These are phyloP conservation scores for Ctenicera cuprea DNA, from an alignment of 2,888 invertebrate genomes.

Conservation along the genomic window DNA sequence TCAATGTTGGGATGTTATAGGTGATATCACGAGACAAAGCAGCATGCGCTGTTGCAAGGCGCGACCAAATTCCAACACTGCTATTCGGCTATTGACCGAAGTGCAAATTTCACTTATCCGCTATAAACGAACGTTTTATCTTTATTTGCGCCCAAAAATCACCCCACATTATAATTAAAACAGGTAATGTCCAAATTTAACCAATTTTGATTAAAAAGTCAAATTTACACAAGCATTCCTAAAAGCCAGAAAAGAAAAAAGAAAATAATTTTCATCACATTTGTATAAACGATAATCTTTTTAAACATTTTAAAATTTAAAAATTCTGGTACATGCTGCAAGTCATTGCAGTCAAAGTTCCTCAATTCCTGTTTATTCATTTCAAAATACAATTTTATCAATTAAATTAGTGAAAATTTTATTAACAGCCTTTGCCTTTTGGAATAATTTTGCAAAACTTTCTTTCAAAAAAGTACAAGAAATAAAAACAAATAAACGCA, in stretches of 20 bases:
- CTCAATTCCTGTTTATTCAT: background rate
- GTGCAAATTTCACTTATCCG: constrained; percentile 38
- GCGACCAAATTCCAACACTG: constrained; percentile 36
- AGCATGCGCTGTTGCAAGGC: constrained; percentile 34
- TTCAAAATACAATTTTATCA: background rate
- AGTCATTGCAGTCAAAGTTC: constrained; percentile 1
- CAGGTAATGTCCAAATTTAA: background rate
- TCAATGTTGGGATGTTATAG: constrained; percentile 28
- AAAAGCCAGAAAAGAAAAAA: too few species aligned
- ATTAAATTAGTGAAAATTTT: too few species aligned
- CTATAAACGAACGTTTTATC: constrained; percentile 18
- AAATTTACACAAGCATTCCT: too few species aligned
- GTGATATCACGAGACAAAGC: constrained; percentile 13
- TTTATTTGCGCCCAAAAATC: constrained; percentile 20
- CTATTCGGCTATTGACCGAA: constrained; percentile 36
- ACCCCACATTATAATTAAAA: background rate
- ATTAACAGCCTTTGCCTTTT: too few species aligned
- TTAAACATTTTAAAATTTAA: background rate
- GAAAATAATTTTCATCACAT: too few species aligned
- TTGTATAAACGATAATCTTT: too few species aligned
- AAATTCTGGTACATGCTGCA: background rate
- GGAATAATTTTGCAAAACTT: too few species aligned
- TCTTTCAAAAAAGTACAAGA: too few species aligned
- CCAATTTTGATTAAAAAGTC: background rate
- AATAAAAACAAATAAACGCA: too few species aligned